These are phyloP conservation scores for Catharus minimus DNA, from an alignment of 2,113 vertebrate species.

Conservation along the genomic window DNA sequence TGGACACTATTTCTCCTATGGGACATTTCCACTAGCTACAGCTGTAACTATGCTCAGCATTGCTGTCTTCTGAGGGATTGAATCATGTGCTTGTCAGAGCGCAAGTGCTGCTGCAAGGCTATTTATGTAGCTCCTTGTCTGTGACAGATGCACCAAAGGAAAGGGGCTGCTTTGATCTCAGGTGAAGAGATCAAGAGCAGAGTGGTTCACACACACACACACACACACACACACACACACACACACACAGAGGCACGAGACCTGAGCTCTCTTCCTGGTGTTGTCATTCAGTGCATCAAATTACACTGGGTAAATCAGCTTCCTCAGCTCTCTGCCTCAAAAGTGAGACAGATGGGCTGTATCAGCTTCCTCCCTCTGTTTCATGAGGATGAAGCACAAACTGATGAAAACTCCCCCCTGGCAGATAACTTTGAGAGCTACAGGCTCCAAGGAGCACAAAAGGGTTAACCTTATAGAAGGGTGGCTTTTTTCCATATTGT, in stretches of 20 bases:
- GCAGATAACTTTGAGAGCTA: neutral
- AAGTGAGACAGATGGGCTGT: conserved; percentile 13
- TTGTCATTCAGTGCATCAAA: neutral
- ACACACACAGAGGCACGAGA: neutral
- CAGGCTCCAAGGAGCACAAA: neutral
- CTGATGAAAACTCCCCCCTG: neutral
- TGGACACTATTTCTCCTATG: neutral
- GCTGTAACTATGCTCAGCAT: neutral
- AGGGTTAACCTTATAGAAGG: neutral
- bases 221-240: too few relatives aligned
- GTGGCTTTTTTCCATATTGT: neutral
- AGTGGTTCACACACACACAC: neutral
- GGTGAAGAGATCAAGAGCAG: neutral
- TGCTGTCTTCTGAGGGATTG: neutral
- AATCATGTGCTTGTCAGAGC: neutral
- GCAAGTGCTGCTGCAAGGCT: neutral
- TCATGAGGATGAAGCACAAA: neutral
- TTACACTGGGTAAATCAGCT: neutral
- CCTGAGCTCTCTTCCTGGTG: neutral
- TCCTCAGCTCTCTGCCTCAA: neutral
- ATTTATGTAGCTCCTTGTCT: neutral
- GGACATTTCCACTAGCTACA: neutral
- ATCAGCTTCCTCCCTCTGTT: neutral
- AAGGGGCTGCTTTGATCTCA: neutral
- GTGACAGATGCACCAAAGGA: neutral